phyloP scores from a whole-genome alignment of 2,888 invertebrate species.

The Drosophila gaucha region DNA sequence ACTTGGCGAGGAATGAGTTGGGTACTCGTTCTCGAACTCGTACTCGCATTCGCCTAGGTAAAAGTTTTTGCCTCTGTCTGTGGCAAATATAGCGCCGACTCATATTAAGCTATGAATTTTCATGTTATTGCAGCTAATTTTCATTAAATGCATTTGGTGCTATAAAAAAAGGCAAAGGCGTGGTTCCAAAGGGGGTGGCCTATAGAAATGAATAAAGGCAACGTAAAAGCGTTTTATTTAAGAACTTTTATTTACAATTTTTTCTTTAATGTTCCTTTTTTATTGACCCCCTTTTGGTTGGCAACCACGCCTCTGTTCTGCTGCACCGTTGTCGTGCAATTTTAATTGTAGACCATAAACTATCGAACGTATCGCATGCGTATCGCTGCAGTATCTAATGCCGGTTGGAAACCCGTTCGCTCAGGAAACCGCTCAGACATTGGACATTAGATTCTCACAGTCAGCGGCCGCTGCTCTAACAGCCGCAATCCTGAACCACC shows the following conservation, averaged over 20 bases:
- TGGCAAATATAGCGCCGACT: conserved; percentile 44
- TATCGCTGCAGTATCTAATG: conserved; percentile 72
- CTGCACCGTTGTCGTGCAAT: conserved; percentile 38
- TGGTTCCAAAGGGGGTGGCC: conserved; percentile 6
- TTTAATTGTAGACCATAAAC: conserved; percentile 77
- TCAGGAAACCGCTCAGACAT: conserved; percentile 73
- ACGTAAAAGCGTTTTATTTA: no score
- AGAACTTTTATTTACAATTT: no score
- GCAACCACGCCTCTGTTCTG: conserved; percentile 9
- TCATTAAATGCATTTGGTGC: conserved; percentile 56
- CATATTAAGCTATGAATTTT: conserved; percentile 76
- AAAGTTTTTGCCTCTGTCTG: conserved; percentile 52
- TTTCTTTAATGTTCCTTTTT: not conserved
- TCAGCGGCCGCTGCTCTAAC: conserved; percentile 28
- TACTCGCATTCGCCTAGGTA: conserved; percentile 36
- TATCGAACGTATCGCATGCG: conserved; percentile 64
- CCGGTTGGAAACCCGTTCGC: conserved; percentile 67
- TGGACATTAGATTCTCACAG: conserved; percentile 70
- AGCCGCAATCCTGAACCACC: conserved; percentile 34
- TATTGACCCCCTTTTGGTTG: not conserved
- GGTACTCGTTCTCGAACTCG: conserved; percentile 12
- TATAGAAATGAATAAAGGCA: no score
- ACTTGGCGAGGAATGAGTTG: conserved; percentile 25
- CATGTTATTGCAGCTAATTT: conserved; percentile 79
- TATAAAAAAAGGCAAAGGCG: conserved; percentile 17